These are phyloP conservation scores for Brachymystax lenok DNA, from an alignment of 2,797 vertebrate genomes.

Conservation along the genomic window DNA sequence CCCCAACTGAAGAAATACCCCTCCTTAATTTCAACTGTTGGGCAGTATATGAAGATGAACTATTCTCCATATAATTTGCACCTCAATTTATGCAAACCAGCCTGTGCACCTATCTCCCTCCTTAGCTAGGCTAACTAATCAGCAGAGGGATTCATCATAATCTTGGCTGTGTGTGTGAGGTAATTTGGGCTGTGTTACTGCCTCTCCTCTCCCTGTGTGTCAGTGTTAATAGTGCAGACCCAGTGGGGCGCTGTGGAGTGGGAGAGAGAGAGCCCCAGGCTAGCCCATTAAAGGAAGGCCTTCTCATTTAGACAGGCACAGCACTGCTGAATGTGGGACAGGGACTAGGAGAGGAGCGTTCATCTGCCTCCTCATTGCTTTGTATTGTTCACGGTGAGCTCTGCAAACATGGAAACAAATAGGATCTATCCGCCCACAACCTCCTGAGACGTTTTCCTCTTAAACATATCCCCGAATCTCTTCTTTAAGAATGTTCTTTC, in stretches of 20 bases:
- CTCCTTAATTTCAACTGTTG: background rate
- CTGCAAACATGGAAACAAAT: background rate
- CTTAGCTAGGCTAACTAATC: conserved; percentile 8
- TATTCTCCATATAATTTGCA: conserved; percentile 23
- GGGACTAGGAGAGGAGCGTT: no score
- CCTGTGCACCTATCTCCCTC: conserved; percentile 14
- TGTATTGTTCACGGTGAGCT: no score
- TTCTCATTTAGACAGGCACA: conserved; percentile 14
- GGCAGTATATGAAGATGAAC: background rate
- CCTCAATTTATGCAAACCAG: conserved; percentile 9
- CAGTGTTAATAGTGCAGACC: conserved; percentile 12
- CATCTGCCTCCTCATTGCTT: no score
- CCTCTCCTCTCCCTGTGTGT: background rate
- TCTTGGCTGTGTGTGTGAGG: background rate
- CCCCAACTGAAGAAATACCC: background rate
- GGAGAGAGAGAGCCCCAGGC: background rate
- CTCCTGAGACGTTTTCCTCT: background rate
- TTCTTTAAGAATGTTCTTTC: background rate
- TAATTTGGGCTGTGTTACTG: background rate
- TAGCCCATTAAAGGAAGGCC: background rate
- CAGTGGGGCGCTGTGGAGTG: background rate
- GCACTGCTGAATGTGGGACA: background rate
- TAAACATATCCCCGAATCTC: background rate
- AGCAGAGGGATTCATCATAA: conserved; percentile 2
- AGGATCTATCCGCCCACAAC: background rate